Percentiles rank a stretch among this genome's conserved stretches.
Evolutionary conservation across 2,113 vertebrate species (phyloP).

Genomic region (Rhodinocichla rosea): DNA sequence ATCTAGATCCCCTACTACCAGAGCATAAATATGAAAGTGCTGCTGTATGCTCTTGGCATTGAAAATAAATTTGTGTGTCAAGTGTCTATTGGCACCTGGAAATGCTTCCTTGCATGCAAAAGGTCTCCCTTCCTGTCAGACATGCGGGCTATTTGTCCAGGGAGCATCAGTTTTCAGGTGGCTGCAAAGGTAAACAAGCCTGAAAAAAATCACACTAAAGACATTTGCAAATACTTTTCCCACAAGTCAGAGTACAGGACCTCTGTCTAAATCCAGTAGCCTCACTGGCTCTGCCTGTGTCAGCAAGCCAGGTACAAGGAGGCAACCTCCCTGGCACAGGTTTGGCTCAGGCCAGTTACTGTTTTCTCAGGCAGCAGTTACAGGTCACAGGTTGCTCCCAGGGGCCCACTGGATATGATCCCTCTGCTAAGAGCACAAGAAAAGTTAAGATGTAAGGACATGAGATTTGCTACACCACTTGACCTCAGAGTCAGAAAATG

Average conservation of each 20-base stretch:
- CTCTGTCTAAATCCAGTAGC: not conserved
- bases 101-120: not conserved
- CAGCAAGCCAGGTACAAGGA: not conserved
- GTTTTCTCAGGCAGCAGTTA: not conserved
- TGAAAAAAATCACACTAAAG: not conserved
- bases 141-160: not conserved
- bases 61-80: not conserved
- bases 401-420: fast-evolving
- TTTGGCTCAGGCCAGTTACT: not conserved
- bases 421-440: not conserved
- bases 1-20: not conserved
- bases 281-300: not conserved
- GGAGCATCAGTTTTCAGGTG: not conserved
- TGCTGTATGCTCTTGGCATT: not conserved
- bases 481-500: not conserved
- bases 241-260: not conserved
- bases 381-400: not conserved
- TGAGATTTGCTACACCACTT: not conserved
- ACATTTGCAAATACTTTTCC: not conserved
- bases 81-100: not conserved
- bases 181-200: not conserved
- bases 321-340: not conserved
- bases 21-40: not conserved
- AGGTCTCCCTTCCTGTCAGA: not conserved
- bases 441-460: not conserved